Evolutionary conservation across 2,113 vertebrate genomes (phyloP), one percentile per base, ranked within the genome.

Genomic region (Argyrosomus japonicus): DNA sequence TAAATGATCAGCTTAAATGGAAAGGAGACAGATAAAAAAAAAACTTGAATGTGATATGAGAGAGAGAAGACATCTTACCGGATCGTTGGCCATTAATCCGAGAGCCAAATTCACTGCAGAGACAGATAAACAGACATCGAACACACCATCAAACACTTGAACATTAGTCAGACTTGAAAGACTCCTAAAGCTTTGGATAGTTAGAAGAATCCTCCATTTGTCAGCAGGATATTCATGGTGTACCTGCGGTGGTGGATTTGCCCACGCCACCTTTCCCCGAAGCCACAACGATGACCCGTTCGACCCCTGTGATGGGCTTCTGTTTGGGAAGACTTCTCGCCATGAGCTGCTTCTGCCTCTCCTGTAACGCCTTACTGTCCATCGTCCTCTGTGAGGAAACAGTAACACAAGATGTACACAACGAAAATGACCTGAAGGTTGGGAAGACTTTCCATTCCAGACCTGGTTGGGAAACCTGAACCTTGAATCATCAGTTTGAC

Each of bases 251-350:
- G 57, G 98, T 99, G 51, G 98, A 99, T 85, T 99, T 99, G 61
- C 98, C 98, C 89, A 99, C 98, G 57, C 98, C 98, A 2, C 98
- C 98, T 95, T 99, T 99, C 32, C 98, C 98, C 65, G 98, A 99
- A 32, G 97, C 98, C 77, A 99, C 92, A 9, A 98, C 96, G 47
- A 99, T 81, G 75, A 99, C 95, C 86, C 97, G 96, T 67, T 97
- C 97, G 72, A 99, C 97, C 64, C 98, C 98, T 25, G 95, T 75
- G 84, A 99, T 96, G 5, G 97, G 96, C 77, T 96, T 98, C 93
- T 97, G 96, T 70, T 96, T 97, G n/a, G 98, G 98, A 74, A 99
- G 95, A 80, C 97, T 96, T 21, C 94, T 94, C 0, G 97, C 92
- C 96, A 97, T 96, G 76, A 96, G 92, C 87, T 90, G 95, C 84